Evolutionary conservation across 2,113 vertebrate genomes (phyloP).

Genomic region (Oreocharis arfaki): DNA sequence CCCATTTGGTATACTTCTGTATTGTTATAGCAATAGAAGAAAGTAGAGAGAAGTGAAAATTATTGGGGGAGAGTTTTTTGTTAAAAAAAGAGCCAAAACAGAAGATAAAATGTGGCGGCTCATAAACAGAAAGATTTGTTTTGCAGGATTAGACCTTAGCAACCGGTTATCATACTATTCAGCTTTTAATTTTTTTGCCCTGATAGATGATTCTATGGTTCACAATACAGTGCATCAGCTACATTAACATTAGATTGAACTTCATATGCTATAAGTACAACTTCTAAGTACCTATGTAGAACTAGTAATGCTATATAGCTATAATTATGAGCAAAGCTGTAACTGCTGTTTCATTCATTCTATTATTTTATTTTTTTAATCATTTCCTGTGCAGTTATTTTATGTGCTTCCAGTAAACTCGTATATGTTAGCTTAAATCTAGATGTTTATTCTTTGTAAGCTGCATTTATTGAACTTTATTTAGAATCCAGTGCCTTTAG

Average conservation of each 20-base stretch:
- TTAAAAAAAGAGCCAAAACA: background rate
- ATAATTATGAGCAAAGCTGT: background rate
- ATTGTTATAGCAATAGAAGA: background rate
- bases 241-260: background rate
- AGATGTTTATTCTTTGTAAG: background rate
- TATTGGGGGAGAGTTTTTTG: background rate
- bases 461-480: background rate
- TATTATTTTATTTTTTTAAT: background rate
- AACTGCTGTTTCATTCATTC: background rate
- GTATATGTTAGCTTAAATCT: background rate
- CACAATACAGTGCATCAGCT: background rate
- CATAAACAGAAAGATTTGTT: background rate
- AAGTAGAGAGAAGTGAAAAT: background rate
- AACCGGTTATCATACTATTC: background rate
- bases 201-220: background rate
- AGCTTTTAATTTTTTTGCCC: background rate
- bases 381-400: background rate
- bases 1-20: accelerated
- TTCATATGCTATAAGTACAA: background rate
- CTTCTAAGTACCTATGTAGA: background rate
- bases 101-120: background rate
- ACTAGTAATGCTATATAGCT: background rate
- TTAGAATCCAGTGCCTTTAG: background rate
- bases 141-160: background rate
- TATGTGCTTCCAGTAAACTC: background rate